Evolutionary conservation across 2,113 vertebrate genomes (phyloP).

Genomic region (Delphinus delphis): DNA sequence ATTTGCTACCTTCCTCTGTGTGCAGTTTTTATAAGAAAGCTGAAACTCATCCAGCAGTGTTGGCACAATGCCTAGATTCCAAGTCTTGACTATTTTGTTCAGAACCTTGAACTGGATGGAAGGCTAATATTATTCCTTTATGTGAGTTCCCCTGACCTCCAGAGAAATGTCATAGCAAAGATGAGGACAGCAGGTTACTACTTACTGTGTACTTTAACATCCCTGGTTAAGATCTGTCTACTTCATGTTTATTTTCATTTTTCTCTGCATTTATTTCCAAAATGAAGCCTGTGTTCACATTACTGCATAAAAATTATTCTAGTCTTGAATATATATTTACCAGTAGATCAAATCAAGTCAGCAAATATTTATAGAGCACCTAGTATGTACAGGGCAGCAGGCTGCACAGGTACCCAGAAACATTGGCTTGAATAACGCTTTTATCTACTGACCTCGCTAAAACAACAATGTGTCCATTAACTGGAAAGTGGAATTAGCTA

Average conservation of each 20-base stretch:
- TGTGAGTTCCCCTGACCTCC: slow-evolving; percentile 25
- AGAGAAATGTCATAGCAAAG: slow-evolving; percentile 51
- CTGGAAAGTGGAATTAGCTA: not conserved
- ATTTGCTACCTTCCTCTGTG: not conserved
- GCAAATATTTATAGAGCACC: not conserved
- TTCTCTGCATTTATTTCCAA: slow-evolving; percentile 36
- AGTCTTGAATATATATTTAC: slow-evolving; percentile 39
- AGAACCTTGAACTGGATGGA: slow-evolving; percentile 43
- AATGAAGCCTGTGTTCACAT: not conserved
- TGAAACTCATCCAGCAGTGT: not conserved
- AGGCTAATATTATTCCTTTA: not conserved
- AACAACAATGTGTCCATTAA: not conserved
- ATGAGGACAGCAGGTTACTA: slow-evolving; percentile 45
- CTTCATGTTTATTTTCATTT: slow-evolving; percentile 53
- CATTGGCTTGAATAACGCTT: not conserved
- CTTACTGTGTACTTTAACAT: not conserved
- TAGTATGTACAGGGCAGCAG: not conserved
- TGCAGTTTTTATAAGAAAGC: not conserved
- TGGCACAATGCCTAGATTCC: not conserved
- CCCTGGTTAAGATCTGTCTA: slow-evolving; percentile 1
- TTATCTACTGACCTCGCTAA: not conserved
- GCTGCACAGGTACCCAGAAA: not conserved
- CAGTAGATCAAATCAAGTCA: not conserved
- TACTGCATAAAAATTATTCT: slow-evolving; percentile 44
- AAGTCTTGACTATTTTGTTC: not conserved